These are phyloP conservation scores for Periophthalmodon schlosseri DNA, from an alignment of 2,113 vertebrate genomes.

Conservation along the genomic window DNA sequence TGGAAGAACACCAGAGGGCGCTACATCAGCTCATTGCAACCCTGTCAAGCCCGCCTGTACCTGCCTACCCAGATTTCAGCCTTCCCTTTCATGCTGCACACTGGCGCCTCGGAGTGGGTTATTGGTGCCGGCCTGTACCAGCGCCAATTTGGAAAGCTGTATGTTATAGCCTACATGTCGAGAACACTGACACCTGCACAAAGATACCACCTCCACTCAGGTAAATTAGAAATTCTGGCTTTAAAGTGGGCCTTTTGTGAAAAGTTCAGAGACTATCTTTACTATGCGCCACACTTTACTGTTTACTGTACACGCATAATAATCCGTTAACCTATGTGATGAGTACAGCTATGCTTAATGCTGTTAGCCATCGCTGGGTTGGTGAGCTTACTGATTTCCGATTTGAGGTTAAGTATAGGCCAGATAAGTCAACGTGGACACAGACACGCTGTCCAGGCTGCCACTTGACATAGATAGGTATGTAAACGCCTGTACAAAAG, in stretches of 20 bases:
- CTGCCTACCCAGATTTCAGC: neutral
- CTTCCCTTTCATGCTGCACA: conserved; percentile 1
- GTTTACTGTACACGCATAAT: too few species aligned
- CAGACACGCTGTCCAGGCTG: conserved; percentile 20
- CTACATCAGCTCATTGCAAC: neutral
- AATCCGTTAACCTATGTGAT: neutral
- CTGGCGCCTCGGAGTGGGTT: neutral
- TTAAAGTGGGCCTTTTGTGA: conserved; percentile 22
- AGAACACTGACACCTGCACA: conserved; percentile 16
- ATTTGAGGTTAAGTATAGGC: conserved; percentile 19
- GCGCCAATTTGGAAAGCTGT: neutral
- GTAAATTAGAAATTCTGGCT: conserved; percentile 8
- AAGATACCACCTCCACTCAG: conserved; percentile 6
- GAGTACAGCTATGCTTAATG: conserved; percentile 18
- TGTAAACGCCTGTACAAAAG: conserved; percentile 18
- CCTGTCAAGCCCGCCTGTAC: neutral
- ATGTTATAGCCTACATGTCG: too few species aligned
- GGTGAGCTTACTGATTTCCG: conserved; percentile 17
- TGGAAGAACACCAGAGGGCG: neutral
- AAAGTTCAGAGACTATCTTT: neutral
- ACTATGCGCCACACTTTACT: too few species aligned
- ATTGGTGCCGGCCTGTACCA: neutral
- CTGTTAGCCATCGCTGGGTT: conserved; percentile 20
- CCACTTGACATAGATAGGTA: conserved; percentile 21
- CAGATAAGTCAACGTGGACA: conserved; percentile 14